Conservation (phyloP, 1,140 invertebrate species). For the Drosophila saltans region DNA sequence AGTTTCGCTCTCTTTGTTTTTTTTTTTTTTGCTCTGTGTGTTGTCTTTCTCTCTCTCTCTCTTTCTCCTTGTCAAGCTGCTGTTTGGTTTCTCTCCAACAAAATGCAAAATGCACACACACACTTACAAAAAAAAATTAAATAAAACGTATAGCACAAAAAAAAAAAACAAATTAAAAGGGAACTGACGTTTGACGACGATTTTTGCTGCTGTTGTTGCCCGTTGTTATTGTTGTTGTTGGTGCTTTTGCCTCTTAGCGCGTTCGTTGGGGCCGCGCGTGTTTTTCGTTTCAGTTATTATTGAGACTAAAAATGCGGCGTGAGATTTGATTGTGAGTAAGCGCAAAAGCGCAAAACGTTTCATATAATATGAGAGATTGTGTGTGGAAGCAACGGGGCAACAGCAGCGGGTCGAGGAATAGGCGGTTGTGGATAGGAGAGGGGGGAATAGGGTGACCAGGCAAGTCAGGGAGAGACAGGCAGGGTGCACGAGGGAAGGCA, state of each 20-base stretch:
- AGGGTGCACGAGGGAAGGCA: background rate
- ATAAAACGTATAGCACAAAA: constrained; percentile 56
- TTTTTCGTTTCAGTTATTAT: constrained; percentile 82
- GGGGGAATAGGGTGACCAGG: background rate
- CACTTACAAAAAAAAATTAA: constrained; percentile 46
- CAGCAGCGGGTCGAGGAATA: constrained; percentile 41
- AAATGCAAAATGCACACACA: constrained; percentile 43
- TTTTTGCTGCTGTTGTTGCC: constrained; percentile 29
- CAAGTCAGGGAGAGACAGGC: background rate
- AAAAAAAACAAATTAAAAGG: constrained; percentile 53
- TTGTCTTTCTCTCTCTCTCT: constrained; percentile 15
- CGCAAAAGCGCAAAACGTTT: constrained; percentile 51
- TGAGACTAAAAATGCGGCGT: constrained; percentile 83
- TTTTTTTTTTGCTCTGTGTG: background rate
- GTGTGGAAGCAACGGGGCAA: constrained; percentile 16
- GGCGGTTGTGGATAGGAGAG: constrained; percentile 17
- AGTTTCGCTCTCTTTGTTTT: constrained; percentile 35
- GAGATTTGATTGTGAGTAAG: constrained; percentile 83
- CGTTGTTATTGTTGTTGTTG: constrained; percentile 35
- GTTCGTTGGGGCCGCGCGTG: constrained; percentile 74
- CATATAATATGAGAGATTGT: constrained; percentile 14
- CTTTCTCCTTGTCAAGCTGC: constrained; percentile 31
- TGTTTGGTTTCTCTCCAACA: constrained; percentile 30
- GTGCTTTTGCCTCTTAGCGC: constrained; percentile 50
- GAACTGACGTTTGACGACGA: constrained; percentile 73